Base-by-base conservation (phyloP, 2,113 vertebrate genomes). In the Mandrillus leucophaeus region DNA sequence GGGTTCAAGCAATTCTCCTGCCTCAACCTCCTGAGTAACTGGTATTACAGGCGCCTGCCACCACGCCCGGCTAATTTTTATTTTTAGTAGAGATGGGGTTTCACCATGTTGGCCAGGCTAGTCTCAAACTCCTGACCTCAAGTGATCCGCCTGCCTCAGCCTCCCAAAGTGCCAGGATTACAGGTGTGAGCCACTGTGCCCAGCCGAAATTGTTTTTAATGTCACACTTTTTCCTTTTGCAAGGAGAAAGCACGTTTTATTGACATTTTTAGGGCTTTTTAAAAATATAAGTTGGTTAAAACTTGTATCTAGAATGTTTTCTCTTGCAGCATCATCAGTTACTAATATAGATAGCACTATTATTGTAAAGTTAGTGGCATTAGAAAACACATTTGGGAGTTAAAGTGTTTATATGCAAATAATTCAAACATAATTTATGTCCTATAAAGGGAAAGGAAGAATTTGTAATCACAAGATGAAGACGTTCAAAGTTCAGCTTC, bases 381-480 rank as follows among this genome's bases (percentile, higher is more conserved):
- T 88, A 45, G 79, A 88, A 96, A 70, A 86, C 48, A 57, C 9
- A 23, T n/a, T 78, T 72, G 9, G 18, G 12, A 72, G 30, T 88
- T 87, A 92, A 45, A 83, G 16, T 72, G 20, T 90, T 72, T 73
- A 43, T 91, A 90, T 50, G 59, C 20, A 80, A 80, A 57, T 81
- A 88, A 72, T 90, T 22, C 38, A 76, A 3, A 72, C 75, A 40
- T 32, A 23, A 20, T 40, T 25, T 14, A 25, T 40, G 16, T 84
- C 38, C 75, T 95, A 7, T 52, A 25, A 83, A 66, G 22, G 70
- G 43, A 93, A 84, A 70, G 11, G 9, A 6, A 27, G 8, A 35
- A 68, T 81, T 96, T 85, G 17, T 88, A 79, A 81, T 95, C 40
- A 82, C 6, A 70, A 95, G 48, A 78, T 61, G 50, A 96, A 96